Evolutionary conservation across 2,797 vertebrate species (phyloP), one percentile per base, ranked within the genome.

Genomic region (Helicolenus hilgendorfi): DNA sequence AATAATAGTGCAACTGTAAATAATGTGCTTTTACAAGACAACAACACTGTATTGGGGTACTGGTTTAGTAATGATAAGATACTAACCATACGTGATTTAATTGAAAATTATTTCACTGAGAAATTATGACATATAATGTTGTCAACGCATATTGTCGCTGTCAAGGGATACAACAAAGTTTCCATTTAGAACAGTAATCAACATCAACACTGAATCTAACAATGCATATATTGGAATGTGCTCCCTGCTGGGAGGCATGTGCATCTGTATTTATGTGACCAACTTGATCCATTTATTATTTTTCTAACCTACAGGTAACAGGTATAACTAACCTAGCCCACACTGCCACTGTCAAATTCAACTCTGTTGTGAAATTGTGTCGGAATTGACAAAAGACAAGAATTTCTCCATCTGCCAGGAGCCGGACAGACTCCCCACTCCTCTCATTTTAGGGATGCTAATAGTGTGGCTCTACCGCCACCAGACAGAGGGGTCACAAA

Each of bases 371-470:
- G 33, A 69, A 63, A 76, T 22, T 71, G 72, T 55, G 56, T 26
- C 15, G 24, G 31, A 79, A 36, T 4, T n/a, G 38, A 74, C 22
- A 79, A 33, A 58, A 70, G 24, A 56, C 10, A 26, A 5, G 71
- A 75, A 70, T 67, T 76, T 74, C 79, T 88, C 94, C 94, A 5
- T 77, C 84, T 92, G 95, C 87, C 96, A 27, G 22, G 31, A 74
- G 27, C 20, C 59, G 41, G 63, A 72, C 29, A 96, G 97, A 24
- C 64, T 62, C 41, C 20, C 60, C 33, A 53, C 29, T 53, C 64
- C 22, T 98, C 94, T 95, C 95, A 96, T 94, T 95, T 86, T 41
- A 81, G 91, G 93, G 95, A 98, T 94, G 96, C 95, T 98, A 98
- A 98, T 97, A 96, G 68, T 63, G 95, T 89, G 96, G 95, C 97